These are phyloP conservation scores for Platynereis dumerilii DNA, from an alignment of 2,888 invertebrate species.

Conservation along the genomic window DNA sequence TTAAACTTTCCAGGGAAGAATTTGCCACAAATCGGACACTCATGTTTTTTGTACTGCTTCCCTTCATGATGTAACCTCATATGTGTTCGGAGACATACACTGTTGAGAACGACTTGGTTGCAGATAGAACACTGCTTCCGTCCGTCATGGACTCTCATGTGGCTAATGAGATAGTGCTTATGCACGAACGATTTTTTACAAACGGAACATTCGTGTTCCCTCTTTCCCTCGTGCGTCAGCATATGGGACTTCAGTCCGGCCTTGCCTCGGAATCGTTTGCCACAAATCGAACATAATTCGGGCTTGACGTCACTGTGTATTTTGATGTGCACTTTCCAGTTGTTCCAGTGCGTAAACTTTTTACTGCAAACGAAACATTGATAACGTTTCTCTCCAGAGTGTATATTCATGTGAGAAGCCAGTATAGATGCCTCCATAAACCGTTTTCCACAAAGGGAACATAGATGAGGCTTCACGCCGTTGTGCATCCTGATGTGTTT, in stretches of 20 bases:
- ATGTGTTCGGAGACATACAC: too few species aligned
- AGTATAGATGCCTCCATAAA: not conserved
- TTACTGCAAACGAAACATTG: conserved; percentile 10
- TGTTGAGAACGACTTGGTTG: too few species aligned
- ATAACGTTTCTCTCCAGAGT: conserved; percentile 5
- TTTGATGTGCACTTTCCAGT: conserved; percentile 12
- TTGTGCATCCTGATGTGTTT: conserved; percentile 9
- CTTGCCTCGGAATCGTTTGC: conserved; percentile 14
- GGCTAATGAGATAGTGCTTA: too few species aligned
- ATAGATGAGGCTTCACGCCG: conserved; percentile 13
- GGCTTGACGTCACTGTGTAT: conserved; percentile 11
- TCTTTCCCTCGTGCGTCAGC: conserved; percentile 7
- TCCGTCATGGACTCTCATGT: too few species aligned
- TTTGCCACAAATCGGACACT: too few species aligned
- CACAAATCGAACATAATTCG: conserved; percentile 13
- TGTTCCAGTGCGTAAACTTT: conserved; percentile 3
- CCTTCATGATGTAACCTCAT: too few species aligned
- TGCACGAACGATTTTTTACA: conserved; percentile 13
- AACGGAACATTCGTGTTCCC: conserved; percentile 8
- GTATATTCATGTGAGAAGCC: conserved; percentile 7
- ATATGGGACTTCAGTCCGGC: conserved; percentile 4
- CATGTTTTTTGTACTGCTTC: too few species aligned
- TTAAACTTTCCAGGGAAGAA: too few species aligned
- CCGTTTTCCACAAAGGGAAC: not conserved
- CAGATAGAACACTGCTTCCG: too few species aligned